Conservation (phyloP, 2,797 vertebrate genomes). For the Margarornis squamiger region DNA sequence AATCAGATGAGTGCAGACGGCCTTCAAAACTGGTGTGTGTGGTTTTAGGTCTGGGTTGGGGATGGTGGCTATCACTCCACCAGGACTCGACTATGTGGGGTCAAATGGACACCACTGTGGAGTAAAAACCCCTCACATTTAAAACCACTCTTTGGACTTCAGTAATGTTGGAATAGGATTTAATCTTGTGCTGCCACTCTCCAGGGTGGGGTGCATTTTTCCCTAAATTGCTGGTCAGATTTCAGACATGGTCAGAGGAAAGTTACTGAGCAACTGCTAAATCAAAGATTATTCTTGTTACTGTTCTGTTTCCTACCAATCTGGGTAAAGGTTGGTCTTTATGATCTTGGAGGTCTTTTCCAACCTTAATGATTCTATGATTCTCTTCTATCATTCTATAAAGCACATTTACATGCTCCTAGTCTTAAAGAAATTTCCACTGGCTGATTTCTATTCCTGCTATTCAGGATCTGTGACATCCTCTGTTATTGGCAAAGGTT, state of each 20-base stretch:
- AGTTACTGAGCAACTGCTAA: background rate
- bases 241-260: background rate
- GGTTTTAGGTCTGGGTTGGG: background rate
- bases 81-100: background rate
- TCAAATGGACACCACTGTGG: background rate
- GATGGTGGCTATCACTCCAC: fast-evolving
- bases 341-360: background rate
- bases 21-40: fast-evolving
- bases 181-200: background rate
- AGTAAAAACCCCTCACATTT: background rate
- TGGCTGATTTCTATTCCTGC: background rate
- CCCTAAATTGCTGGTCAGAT: background rate
- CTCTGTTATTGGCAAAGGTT: background rate
- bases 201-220: fast-evolving
- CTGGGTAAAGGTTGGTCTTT: background rate
- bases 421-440: background rate
- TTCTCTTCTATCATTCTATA: background rate
- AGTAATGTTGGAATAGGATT: background rate
- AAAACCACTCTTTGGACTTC: background rate
- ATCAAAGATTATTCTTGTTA: background rate
- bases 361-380: background rate
- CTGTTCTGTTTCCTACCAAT: background rate
- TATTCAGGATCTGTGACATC: background rate
- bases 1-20: background rate
- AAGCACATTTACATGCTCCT: fast-evolving